Evolutionary conservation across 2,888 invertebrate genomes (phyloP), one percentile per base, ranked within the genome.

Genomic region (Dicycla oo): DNA sequence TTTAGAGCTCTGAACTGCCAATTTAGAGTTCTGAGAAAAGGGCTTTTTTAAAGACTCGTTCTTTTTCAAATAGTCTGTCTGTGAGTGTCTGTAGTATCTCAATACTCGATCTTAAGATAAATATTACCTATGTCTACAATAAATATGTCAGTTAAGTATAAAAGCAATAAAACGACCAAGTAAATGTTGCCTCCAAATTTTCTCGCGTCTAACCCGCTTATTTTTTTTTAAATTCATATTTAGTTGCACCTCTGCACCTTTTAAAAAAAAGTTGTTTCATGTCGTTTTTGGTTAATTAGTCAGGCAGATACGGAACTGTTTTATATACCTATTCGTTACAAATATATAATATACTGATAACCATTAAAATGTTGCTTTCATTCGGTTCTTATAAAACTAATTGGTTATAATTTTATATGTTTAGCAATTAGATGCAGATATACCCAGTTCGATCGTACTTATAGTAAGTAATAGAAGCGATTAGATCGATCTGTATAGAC

Each of bases 371-470:
- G 6, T 69, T 51, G 30, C 15, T 72, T 56, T 30, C 20, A 40
- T 57, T 40, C 26, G 15, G 73, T 30, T 47, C 18, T 2, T 47
- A 8, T 10, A 38, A 3, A 71, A 26, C 45, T 38, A 56, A 38
- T 23, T 47, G 20, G 4, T 53, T 23, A 23, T n/a, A 23, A 38
- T 54, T 10, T n/a, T 45, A 54, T 34, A n/a, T n/a, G n/a, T 34
- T 34, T 34, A 34, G 15, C 20, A 71, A 40, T 34, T 45, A 45
- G 26, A 38, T 71, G 51, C 15, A 23, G 13, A 4, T 47, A 30
- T 40, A 34, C 47, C 47, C 47, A 60, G 23, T 43, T 34, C 15
- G 34, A 60, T 71, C 43, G 4, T n/a, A 72, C 72, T 70, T 56
- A 57, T 13, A 47, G 34, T 66, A 60, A 43, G 34, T 51, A 58